phyloP scores from a whole-genome alignment of 1,140 invertebrate genomes.

The Nymphalis io region DNA sequence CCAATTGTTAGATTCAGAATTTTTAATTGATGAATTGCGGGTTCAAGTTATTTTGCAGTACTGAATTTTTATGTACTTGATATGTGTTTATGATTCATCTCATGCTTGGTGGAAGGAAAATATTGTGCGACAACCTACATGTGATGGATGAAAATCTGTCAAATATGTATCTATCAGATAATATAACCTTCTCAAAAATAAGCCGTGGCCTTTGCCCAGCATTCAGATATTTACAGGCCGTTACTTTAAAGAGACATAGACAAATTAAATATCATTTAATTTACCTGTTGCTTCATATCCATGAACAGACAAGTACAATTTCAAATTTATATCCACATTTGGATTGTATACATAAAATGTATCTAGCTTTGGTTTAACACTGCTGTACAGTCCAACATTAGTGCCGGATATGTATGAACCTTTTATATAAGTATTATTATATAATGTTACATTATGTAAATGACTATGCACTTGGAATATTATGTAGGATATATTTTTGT shows the following conservation, averaged over 20 bases:
- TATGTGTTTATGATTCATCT: no score
- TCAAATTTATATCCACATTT: conserved; percentile 69
- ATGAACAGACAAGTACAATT: conserved; percentile 79
- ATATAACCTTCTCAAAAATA: no score
- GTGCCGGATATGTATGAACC: conserved; percentile 78
- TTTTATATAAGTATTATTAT: conserved; percentile 70
- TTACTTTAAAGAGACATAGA: background rate
- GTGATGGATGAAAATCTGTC: no score
- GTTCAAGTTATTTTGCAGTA: no score
- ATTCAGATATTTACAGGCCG: no score
- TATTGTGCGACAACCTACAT: no score
- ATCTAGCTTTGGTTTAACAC: conserved; percentile 45
- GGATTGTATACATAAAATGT: conserved; percentile 67
- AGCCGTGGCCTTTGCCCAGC: no score
- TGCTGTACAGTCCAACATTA: conserved; percentile 84
- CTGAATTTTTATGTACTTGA: no score
- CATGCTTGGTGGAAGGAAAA: no score
- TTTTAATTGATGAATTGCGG: no score
- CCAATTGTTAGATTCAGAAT: no score
- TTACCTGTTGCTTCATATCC: conserved; percentile 81
- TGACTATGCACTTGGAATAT: conserved; percentile 86
- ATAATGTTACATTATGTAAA: conserved; percentile 82
- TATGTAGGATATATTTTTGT: conserved; percentile 80
- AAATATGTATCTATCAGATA: no score
- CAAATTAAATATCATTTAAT: background rate